Percentiles rank a stretch among this genome's conserved stretches.
Conservation (phyloP, 2,888 invertebrate species). For the Digitonthophagus gazella region DNA sequence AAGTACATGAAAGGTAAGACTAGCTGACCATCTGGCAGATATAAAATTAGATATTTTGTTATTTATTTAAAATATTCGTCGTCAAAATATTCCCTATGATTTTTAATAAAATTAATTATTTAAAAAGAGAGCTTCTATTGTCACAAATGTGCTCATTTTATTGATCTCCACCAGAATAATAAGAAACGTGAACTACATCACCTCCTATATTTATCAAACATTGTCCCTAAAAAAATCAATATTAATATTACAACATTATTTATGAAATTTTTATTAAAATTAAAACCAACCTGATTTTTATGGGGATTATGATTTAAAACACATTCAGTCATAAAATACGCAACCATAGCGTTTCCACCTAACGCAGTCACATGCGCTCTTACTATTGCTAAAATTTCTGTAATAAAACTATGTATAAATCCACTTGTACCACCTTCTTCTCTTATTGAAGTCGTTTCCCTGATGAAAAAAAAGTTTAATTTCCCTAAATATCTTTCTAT, state of each 20-base stretch:
- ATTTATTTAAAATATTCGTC: background rate
- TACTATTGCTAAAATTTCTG: constrained; percentile 90
- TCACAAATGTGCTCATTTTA: background rate
- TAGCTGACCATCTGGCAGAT: background rate
- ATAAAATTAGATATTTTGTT: constrained; percentile 6
- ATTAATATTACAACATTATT: background rate
- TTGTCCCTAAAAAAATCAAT: constrained; percentile 73
- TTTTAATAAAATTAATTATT: background rate
- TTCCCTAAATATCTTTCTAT: constrained; percentile 85
- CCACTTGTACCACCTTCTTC: constrained; percentile 93
- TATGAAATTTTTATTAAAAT: background rate
- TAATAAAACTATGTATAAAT: constrained; percentile 90
- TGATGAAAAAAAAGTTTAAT: constrained; percentile 90
- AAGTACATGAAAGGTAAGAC: background rate
- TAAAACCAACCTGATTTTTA: constrained; percentile 85
- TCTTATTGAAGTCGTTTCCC: constrained; percentile 89
- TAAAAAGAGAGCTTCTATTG: too few species aligned
- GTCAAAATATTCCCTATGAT: background rate
- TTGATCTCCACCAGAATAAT: constrained; percentile 57
- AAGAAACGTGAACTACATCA: constrained; percentile 83
- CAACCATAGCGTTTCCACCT: constrained; percentile 93
- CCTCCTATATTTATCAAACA: constrained; percentile 94
- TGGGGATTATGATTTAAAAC: constrained; percentile 89
- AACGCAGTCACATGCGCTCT: constrained; percentile 90
- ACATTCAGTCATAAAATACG: constrained; percentile 90